Conservation (phyloP, 2,113 vertebrate species). For the Myiagra hebetior region DNA sequence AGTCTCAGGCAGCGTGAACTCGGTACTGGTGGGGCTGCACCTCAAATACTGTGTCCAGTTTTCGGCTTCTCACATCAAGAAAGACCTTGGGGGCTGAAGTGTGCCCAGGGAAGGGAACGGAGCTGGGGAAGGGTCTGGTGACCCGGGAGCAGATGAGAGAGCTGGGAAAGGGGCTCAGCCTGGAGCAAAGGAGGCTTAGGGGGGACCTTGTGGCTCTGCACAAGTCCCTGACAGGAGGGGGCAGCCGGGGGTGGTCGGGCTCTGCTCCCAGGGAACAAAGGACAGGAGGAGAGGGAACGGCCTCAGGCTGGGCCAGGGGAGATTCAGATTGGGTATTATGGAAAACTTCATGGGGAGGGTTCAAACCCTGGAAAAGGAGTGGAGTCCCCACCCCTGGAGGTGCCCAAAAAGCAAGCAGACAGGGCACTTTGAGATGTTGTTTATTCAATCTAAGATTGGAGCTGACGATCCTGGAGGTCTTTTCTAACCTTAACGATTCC, state of each 20-base stretch:
- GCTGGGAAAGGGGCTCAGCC: neutral
- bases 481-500: neutral
- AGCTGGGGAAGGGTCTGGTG: neutral
- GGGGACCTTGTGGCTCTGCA: neutral
- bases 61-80: neutral
- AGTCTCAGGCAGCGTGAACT: neutral
- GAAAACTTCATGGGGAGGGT: neutral
- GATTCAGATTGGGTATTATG: neutral
- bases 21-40: neutral
- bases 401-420: neutral
- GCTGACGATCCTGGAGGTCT: neutral
- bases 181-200: neutral
- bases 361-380: neutral
- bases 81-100: neutral
- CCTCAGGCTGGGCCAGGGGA: neutral
- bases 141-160: accelerated
- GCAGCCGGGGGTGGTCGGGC: accelerated
- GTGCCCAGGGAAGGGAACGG: accelerated
- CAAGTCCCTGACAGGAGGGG: neutral
- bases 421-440: neutral
- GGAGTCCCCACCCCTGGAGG: neutral
- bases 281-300: neutral
- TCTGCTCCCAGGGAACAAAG: neutral
- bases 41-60: neutral
- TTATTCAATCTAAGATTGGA: neutral